Evolutionary conservation across 2,888 invertebrate genomes (phyloP).

Genomic region (Opisthograptis luteolata): DNA sequence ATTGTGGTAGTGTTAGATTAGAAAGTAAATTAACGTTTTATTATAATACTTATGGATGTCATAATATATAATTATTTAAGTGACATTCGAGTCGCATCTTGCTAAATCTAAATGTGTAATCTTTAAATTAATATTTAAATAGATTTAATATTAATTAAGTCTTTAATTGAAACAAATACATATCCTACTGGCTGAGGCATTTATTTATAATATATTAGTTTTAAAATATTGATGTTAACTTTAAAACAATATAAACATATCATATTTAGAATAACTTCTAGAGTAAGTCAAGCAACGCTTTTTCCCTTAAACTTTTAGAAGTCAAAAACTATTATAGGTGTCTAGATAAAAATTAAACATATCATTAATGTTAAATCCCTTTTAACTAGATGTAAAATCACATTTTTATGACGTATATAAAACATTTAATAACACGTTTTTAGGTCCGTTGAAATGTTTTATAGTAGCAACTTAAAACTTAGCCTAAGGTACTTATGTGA

Average conservation of each 20-base stretch:
- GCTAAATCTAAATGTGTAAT: constrained; percentile 64
- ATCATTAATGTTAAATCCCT: constrained; percentile 54
- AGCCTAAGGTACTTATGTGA: constrained; percentile 67
- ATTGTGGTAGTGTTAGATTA: constrained; percentile 45
- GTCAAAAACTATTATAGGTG: constrained; percentile 62
- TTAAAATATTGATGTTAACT: constrained; percentile 70
- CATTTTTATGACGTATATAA: constrained; percentile 41
- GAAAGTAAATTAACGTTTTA: constrained; percentile 50
- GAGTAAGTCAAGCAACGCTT: constrained; percentile 46
- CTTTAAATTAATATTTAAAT: constrained; percentile 64
- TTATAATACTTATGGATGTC: constrained; percentile 64
- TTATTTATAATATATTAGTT: constrained; percentile 71
- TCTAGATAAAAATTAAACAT: constrained; percentile 66
- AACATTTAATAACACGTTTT: constrained; percentile 37
- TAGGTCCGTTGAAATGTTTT: constrained; percentile 43
- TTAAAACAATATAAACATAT: constrained; percentile 55
- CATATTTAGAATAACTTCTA: constrained; percentile 49
- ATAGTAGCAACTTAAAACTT: constrained; percentile 37
- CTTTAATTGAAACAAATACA: constrained; percentile 79
- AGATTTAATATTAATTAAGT: constrained; percentile 57
- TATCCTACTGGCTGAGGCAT: constrained; percentile 84
- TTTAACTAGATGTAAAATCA: constrained; percentile 36
- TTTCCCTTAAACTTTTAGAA: constrained; percentile 48
- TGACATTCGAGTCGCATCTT: constrained; percentile 47
- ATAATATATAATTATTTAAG: constrained; percentile 36